These are phyloP conservation scores for Gasterosteus nipponicus DNA, from an alignment of 2,113 vertebrate genomes.

Conservation along the genomic window DNA sequence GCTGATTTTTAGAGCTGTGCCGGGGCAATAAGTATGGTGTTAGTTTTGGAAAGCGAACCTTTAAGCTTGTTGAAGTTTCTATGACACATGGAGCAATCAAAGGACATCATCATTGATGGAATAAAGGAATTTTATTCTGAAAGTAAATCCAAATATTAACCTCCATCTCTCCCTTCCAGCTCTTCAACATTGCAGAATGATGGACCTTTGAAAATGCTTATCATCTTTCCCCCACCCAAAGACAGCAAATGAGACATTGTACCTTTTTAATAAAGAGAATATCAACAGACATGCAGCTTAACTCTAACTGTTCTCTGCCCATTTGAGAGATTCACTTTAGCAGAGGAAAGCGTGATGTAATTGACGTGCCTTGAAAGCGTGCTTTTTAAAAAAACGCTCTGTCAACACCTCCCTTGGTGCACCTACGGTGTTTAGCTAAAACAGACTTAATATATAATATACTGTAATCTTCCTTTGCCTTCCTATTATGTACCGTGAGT, in stretches of 20 bases:
- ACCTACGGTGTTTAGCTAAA: constrained; percentile 2
- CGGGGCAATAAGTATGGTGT: background rate
- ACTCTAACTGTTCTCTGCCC: constrained; percentile 71
- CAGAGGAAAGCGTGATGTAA: constrained; percentile 46
- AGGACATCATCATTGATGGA: constrained; percentile 34
- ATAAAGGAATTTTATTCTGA: constrained; percentile 33
- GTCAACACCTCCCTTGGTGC: background rate
- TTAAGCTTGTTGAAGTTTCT: constrained; percentile 25
- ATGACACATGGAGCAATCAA: constrained; percentile 11
- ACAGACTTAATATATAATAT: constrained; percentile 12
- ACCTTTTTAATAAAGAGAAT: constrained; percentile 69
- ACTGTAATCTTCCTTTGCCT: constrained; percentile 4
- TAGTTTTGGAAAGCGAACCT: background rate
- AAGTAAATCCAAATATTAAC: constrained; percentile 55
- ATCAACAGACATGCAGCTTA: constrained; percentile 74
- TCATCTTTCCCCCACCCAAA: constrained; percentile 44
- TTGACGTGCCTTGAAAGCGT: constrained; percentile 55
- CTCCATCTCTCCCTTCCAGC: constrained; percentile 47
- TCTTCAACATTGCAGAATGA: constrained; percentile 40
- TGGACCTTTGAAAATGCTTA: constrained; percentile 56
- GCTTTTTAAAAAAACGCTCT: background rate
- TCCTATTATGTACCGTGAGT: constrained; percentile 2
- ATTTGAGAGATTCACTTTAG: constrained; percentile 68
- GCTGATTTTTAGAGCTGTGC: background rate
- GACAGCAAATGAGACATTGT: constrained; percentile 51